phyloP scores from a whole-genome alignment of 2,888 invertebrate species.

The Agriopis leucophaearia region DNA sequence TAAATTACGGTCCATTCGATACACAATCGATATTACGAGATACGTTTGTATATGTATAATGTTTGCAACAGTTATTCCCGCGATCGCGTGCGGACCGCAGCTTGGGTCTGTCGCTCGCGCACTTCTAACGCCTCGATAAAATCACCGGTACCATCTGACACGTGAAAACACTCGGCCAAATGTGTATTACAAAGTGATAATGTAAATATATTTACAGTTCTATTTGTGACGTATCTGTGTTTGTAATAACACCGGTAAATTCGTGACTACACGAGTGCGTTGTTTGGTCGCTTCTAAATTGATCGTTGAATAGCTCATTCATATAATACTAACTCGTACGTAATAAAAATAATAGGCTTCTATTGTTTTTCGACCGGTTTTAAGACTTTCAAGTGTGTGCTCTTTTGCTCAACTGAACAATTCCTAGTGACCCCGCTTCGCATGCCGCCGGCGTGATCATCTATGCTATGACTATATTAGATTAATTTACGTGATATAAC shows the following conservation, averaged over 20 bases:
- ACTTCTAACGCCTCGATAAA: constrained; percentile 29
- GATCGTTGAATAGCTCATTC: constrained; percentile 41
- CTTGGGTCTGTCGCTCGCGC: constrained; percentile 50
- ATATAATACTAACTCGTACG: constrained; percentile 15
- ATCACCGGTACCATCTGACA: constrained; percentile 41
- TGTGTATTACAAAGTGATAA: constrained; percentile 31
- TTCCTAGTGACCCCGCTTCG: constrained; percentile 59
- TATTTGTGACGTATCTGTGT: constrained; percentile 45
- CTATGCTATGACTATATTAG: constrained; percentile 48
- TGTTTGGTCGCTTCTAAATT: constrained; percentile 52
- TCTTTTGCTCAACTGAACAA: constrained; percentile 57
- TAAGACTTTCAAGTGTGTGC: constrained; percentile 49
- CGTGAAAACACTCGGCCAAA: constrained; percentile 25
- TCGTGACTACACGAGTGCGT: constrained; percentile 51
- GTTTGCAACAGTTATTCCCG: constrained; percentile 77
- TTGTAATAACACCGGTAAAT: constrained; percentile 47
- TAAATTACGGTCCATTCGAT: constrained; percentile 79
- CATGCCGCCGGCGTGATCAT: constrained; percentile 59
- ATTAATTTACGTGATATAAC: constrained; percentile 6
- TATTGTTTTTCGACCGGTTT: constrained; percentile 51
- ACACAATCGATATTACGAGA: constrained; percentile 76
- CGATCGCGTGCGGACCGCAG: constrained; percentile 70
- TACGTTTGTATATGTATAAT: constrained; percentile 62
- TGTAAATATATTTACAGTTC: constrained; percentile 45
- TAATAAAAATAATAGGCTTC: constrained; percentile 34